phyloP scores from a whole-genome alignment of 2,113 vertebrate species.

The Ameiurus melas region DNA sequence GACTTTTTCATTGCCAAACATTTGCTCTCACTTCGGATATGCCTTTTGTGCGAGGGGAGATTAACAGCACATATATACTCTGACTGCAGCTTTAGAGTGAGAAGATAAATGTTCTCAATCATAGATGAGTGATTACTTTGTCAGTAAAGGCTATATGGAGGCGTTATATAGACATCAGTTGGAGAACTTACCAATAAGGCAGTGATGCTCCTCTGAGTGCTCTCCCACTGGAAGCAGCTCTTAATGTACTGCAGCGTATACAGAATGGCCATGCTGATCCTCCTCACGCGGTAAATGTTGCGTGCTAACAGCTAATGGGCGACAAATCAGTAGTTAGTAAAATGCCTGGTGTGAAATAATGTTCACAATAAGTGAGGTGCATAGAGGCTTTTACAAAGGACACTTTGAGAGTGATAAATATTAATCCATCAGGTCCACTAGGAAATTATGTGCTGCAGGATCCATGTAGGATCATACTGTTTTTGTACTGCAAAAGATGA shows the following conservation, averaged over 20 bases:
- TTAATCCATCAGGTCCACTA: conserved; percentile 48
- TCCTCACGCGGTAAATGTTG: conserved; percentile 92
- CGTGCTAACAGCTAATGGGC: conserved; percentile 86
- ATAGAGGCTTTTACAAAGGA: conserved; percentile 52
- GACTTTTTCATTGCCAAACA: background rate
- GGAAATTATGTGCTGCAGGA: conserved; percentile 5
- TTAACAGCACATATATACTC: background rate
- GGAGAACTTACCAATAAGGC: conserved; percentile 89
- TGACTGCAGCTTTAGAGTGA: conserved; percentile 6
- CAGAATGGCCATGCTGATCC: conserved; percentile 90
- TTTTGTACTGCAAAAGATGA: background rate
- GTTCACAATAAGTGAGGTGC: conserved; percentile 64
- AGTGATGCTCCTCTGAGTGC: conserved; percentile 81
- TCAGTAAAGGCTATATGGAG: conserved; percentile 38
- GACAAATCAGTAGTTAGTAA: conserved; percentile 63
- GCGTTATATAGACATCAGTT: conserved; percentile 20
- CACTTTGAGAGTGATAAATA: conserved; percentile 45
- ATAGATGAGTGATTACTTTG: conserved; percentile 33
- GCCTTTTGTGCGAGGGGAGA: background rate
- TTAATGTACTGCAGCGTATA: conserved; percentile 92
- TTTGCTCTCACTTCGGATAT: background rate
- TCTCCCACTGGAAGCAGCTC: conserved; percentile 99
- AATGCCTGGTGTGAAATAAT: conserved; percentile 63
- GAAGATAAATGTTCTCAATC: conserved; percentile 29
- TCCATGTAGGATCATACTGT: conserved; percentile 1